Evolutionary conservation across 2,113 vertebrate genomes (phyloP).

Genomic region (Pionites leucogaster): DNA sequence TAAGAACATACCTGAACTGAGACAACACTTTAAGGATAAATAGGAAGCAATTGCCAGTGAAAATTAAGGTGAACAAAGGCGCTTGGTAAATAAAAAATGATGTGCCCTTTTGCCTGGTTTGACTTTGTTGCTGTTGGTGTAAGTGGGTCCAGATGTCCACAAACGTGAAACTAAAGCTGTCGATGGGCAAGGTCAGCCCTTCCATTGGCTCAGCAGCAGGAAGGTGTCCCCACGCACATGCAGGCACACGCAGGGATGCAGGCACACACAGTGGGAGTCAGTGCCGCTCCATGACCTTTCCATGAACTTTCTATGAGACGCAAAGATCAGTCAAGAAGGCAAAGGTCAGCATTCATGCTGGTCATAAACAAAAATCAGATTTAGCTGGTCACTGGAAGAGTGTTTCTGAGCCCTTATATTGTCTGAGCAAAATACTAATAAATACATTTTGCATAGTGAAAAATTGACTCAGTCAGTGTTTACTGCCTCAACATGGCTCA

Average conservation of each 20-base stretch:
- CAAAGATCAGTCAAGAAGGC: conserved; percentile 85
- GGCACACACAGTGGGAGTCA: conserved; percentile 69
- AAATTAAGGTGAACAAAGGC: background rate
- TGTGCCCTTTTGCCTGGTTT: conserved; percentile 46
- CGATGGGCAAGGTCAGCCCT: conserved; percentile 31
- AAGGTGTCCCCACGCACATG: conserved; percentile 63
- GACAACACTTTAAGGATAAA: background rate
- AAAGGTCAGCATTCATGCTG: conserved; percentile 90
- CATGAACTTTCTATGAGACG: conserved; percentile 87
- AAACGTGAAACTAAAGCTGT: background rate
- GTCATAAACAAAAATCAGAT: conserved; percentile 89
- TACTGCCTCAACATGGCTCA: background rate
- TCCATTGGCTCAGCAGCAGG: conserved; percentile 70
- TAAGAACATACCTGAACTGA: background rate
- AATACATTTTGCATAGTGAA: background rate
- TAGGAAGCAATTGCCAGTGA: background rate
- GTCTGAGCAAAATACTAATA: conserved; percentile 40
- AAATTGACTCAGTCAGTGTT: background rate
- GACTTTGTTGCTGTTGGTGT: conserved; percentile 14
- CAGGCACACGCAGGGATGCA: background rate
- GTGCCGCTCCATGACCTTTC: conserved; percentile 84
- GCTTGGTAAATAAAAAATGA: background rate
- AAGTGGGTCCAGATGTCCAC: conserved; percentile 39
- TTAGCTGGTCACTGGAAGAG: conserved; percentile 77
- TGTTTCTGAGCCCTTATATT: conserved; percentile 19